Evolutionary conservation across 2,797 vertebrate species (phyloP), one percentile per base, ranked within the genome.

Genomic region (Epinephelus coioides): DNA sequence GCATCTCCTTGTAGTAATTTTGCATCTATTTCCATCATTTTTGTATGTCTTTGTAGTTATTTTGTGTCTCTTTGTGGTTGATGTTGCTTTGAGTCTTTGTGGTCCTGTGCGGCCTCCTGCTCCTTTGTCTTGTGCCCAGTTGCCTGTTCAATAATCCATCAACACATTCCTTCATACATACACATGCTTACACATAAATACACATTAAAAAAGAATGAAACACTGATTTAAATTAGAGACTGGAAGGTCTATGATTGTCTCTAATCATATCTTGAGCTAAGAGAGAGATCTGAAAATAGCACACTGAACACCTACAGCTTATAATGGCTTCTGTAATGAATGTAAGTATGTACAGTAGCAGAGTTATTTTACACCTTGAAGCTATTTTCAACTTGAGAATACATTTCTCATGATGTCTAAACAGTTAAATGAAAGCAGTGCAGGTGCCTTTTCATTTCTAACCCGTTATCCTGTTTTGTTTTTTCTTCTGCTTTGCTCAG

Each of bases 401-500:
- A 56, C 53, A 38, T 88, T 66, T 84, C 70, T 77, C 12, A 40
- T 63, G 23, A 75, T 14, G 46, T 72, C 74, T 73, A n/a, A 77
- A 77, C 49, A 54, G 64, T 73, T 77, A 51, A 77, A 59, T 81
- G 49, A 59, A 78, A 86, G 55, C 61, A 19, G 34, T 11, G 25
- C 53, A 66, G 67, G 44, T 21, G 67, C 68, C 81, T 81, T 82
- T 83, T 86, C 34, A 71, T 86, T 68, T 79, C 59, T 56, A 38
- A 46, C 43, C 40, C 3, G 6, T 40, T 65, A 34, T 64, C 27
- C 56, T 62, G 46, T 7, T 49, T 53, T 72, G 73, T 79, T 73
- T 70, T 62, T 72, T 46, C 51, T 4, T 70, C 51, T 69, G 61
- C 59, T 60, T 72, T 50, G 89, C 87, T 92, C 78, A 57, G 84